Evolutionary conservation across 1,140 invertebrate genomes (phyloP).

Genomic region (Halictus rubicundus): DNA sequence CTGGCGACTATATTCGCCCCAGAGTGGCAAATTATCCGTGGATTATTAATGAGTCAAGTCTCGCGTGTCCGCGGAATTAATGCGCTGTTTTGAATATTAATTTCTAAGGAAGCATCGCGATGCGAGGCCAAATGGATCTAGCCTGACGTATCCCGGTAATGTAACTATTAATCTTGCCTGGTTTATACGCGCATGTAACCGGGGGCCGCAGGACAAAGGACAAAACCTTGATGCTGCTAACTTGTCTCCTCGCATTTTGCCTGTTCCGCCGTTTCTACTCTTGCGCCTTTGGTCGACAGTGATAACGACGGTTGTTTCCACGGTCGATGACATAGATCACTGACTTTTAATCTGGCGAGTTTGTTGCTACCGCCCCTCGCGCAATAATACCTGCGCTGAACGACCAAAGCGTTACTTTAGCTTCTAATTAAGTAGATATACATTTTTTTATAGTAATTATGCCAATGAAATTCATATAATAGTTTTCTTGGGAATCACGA

Average conservation of each 20-base stretch:
- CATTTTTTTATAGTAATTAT: too few relatives aligned
- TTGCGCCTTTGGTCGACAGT: background rate
- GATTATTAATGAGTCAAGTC: slow-evolving; percentile 44
- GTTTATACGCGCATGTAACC: slow-evolving; percentile 6
- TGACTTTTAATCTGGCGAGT: background rate
- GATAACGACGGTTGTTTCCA: background rate
- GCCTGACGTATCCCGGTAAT: slow-evolving; percentile 35
- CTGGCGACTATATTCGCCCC: background rate
- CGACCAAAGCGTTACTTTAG: too few relatives aligned
- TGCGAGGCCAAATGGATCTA: slow-evolving; percentile 34
- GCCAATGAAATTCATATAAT: too few relatives aligned
- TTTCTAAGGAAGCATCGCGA: slow-evolving; percentile 44
- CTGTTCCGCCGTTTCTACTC: background rate
- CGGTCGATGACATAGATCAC: background rate
- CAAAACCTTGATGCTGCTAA: slow-evolving; percentile 43
- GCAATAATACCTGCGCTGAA: too few relatives aligned
- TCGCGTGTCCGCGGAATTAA: slow-evolving; percentile 47
- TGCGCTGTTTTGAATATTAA: slow-evolving; percentile 46
- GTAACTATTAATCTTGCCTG: slow-evolving; percentile 43
- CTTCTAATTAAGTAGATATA: too few relatives aligned
- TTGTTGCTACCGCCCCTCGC: background rate
- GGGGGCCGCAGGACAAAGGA: slow-evolving; percentile 14
- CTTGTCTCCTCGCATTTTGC: slow-evolving; percentile 22
- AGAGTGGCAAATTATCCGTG: slow-evolving; percentile 40
- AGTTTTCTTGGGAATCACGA: too few relatives aligned